These are phyloP conservation scores for Trachelus troglodyta DNA, from an alignment of 2,888 invertebrate genomes.

Conservation along the genomic window DNA sequence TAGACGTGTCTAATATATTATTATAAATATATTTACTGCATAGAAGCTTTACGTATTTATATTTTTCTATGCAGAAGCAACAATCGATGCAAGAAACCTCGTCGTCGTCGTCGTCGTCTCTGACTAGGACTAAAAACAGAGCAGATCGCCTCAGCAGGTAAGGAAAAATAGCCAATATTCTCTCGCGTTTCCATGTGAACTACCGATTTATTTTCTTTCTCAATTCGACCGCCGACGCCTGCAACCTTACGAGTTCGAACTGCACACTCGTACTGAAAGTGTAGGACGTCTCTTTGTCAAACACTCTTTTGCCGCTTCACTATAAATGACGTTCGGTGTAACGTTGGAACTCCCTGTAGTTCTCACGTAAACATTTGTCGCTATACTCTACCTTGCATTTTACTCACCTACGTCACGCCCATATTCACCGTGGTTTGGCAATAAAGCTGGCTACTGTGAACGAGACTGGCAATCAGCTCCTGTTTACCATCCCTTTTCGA, in stretches of 20 bases:
- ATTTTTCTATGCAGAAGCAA: background rate
- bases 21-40: background rate
- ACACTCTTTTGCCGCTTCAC: background rate
- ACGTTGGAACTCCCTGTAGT: background rate
- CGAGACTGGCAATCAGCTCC: conserved; percentile 33
- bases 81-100: background rate
- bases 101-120: background rate
- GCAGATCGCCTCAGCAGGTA: background rate
- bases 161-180: background rate
- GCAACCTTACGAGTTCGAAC: background rate
- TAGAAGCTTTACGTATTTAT: background rate
- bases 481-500: conserved; percentile 39
- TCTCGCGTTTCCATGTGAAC: conserved; percentile 30
- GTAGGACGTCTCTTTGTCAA: background rate
- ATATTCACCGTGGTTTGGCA: background rate
- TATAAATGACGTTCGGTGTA: background rate
- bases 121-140: background rate
- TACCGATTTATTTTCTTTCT: conserved; percentile 33
- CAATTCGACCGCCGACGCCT: background rate
- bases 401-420: background rate
- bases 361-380: background rate
- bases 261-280: background rate
- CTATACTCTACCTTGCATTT: background rate
- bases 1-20: background rate
- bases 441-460: conserved; percentile 22